A percentile compares a stretch with the other conserved stretches of the same genome.
These are phyloP conservation scores for Nycteola revayana DNA, from an alignment of 2,888 invertebrate genomes.

Conservation along the genomic window DNA sequence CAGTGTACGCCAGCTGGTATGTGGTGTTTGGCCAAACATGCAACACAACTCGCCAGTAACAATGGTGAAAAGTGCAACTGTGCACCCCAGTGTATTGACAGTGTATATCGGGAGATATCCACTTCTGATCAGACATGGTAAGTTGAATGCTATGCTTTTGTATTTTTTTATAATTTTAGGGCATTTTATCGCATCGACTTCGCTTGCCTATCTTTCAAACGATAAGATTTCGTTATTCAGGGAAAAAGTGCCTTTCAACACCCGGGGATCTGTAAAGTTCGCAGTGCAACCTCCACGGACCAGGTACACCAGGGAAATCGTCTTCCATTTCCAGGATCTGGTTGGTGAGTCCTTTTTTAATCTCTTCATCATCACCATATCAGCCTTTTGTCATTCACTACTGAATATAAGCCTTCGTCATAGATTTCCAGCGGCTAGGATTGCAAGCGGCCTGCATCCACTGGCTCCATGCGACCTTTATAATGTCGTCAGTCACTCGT, in stretches of 20 bases:
- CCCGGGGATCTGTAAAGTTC: conserved; percentile 72
- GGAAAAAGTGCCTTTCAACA: conserved; percentile 50
- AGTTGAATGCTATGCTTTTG: too few relatives aligned
- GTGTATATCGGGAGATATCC: conserved; percentile 49
- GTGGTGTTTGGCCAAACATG: conserved; percentile 68
- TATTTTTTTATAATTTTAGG: too few relatives aligned
- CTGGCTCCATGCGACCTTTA: too few relatives aligned
- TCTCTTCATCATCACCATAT: too few relatives aligned
- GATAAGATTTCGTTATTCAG: too few relatives aligned
- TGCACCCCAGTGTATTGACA: conserved; percentile 58
- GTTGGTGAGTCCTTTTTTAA: conserved; percentile 73
- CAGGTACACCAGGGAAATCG: conserved; percentile 81
- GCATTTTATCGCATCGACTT: too few relatives aligned
- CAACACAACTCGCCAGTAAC: conserved; percentile 49
- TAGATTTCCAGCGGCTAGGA: too few relatives aligned
- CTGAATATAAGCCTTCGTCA: too few relatives aligned
- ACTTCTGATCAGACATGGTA: conserved; percentile 48
- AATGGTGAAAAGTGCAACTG: conserved; percentile 48
- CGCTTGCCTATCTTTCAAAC: too few relatives aligned
- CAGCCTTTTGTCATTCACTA: too few relatives aligned
- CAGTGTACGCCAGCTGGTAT: conserved; percentile 77
- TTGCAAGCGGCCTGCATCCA: too few relatives aligned
- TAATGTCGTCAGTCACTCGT: too few relatives aligned
- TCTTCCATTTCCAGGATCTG: conserved; percentile 84
- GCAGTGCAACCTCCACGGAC: conserved; percentile 78